phyloP scores from a whole-genome alignment of 2,888 invertebrate species.

The Phortica magna region DNA sequence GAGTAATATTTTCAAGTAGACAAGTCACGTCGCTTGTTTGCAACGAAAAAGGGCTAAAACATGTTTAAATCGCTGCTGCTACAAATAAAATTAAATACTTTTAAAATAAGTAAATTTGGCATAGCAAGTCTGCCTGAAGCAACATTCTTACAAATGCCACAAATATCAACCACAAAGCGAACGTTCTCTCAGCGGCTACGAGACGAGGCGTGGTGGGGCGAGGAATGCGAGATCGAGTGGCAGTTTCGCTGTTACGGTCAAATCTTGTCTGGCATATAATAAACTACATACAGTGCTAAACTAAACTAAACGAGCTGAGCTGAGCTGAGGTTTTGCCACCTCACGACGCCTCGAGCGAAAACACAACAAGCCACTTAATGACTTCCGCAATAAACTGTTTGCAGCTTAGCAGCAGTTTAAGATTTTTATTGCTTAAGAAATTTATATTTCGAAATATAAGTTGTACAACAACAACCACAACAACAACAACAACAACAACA shows the following conservation, averaged over 20 bases:
- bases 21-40: too few relatives aligned
- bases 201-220: too few relatives aligned
- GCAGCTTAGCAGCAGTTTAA: conserved; percentile 34
- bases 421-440: conserved; percentile 32
- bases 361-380: conserved; percentile 60
- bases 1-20: too few relatives aligned
- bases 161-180: conserved; percentile 26
- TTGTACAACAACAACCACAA: too few relatives aligned
- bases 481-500: too few relatives aligned
- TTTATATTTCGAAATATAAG: conserved; percentile 20
- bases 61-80: neutral
- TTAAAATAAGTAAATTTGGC: neutral
- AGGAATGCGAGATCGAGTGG: neutral
- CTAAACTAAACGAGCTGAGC: neutral
- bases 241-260: conserved; percentile 28
- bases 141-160: neutral
- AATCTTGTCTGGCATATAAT: conserved; percentile 29
- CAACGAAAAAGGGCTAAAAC: conserved; percentile 33
- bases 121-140: neutral
- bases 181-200: neutral
- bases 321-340: neutral
- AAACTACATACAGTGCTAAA: conserved; percentile 18
- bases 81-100: conserved; percentile 7
- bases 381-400: conserved; percentile 66
- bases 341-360: neutral